phyloP scores from a whole-genome alignment of 64 coral and sea anemone genomes.

The Montipora sp. region DNA sequence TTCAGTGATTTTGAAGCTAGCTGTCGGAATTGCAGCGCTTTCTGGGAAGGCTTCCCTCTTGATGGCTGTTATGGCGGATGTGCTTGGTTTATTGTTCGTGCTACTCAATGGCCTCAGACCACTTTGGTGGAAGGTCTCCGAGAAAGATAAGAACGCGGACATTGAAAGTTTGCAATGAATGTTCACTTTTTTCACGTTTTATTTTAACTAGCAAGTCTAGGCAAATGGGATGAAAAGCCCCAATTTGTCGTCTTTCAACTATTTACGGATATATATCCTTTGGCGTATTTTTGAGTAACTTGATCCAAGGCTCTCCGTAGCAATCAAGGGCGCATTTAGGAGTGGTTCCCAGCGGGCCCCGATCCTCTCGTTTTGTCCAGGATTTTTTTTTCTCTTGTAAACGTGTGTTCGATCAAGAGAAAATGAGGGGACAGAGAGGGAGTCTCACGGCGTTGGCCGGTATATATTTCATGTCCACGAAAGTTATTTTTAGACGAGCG shows the following conservation, averaged over 20 bases:
- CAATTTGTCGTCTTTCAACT: background rate
- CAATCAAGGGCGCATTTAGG: too few relatives aligned
- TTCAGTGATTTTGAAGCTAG: constrained; percentile 87
- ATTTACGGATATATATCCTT: background rate
- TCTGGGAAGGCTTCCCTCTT: constrained; percentile 71
- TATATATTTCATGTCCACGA: too few relatives aligned
- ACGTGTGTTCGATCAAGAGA: too few relatives aligned
- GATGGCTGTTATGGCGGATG: constrained; percentile 92
- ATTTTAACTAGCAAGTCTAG: background rate
- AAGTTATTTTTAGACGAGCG: too few relatives aligned
- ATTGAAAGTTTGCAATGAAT: background rate
- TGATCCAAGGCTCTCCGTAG: too few relatives aligned
- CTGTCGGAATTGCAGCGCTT: constrained; percentile 78
- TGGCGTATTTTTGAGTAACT: too few relatives aligned
- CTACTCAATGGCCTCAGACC: constrained; percentile 92
- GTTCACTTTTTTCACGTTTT: background rate
- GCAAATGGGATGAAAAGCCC: background rate
- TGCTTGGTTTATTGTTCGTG: constrained; percentile 81
- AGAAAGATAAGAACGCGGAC: constrained; percentile 8
- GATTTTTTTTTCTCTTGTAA: too few relatives aligned
- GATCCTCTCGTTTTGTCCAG: too few relatives aligned
- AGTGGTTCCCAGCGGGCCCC: too few relatives aligned
- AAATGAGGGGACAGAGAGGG: too few relatives aligned
- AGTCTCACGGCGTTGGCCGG: too few relatives aligned
- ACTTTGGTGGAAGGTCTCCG: constrained; percentile 73